Evolutionary conservation across 2,113 vertebrate species (phyloP).

Genomic region (Psittacula cyanocephala): DNA sequence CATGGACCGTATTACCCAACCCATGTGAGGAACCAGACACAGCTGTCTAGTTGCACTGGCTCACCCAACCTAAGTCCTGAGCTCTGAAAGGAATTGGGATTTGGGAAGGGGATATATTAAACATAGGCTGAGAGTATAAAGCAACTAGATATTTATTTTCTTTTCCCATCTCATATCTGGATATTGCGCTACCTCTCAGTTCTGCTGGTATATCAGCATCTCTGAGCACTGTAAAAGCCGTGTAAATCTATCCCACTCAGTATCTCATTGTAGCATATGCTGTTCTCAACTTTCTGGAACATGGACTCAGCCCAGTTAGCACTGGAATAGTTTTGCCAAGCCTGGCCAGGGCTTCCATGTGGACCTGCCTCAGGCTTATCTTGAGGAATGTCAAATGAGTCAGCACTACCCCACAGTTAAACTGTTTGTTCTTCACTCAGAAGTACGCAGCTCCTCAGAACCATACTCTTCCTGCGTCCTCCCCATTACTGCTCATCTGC

Average conservation of each 20-base stretch:
- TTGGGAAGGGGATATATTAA: not conserved
- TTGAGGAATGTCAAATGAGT: not conserved
- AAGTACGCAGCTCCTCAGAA: not conserved
- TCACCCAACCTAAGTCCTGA: not conserved
- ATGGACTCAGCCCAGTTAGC: not conserved
- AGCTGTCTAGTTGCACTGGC: not conserved
- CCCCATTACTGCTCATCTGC: not conserved
- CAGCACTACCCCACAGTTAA: not conserved
- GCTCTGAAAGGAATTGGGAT: not conserved
- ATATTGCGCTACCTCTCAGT: not conserved
- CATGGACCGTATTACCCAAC: not conserved
- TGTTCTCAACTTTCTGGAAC: not conserved
- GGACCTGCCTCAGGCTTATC: not conserved
- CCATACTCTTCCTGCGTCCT: not conserved
- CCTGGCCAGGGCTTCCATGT: not conserved
- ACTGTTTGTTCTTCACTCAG: not conserved
- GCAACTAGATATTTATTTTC: not conserved
- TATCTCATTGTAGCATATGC: not conserved
- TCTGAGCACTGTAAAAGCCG: not conserved
- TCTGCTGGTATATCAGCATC: not conserved
- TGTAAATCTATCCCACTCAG: not conserved
- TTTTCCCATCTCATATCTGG: rapidly evolving
- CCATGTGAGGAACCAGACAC: not conserved
- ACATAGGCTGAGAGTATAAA: not conserved
- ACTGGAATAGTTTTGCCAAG: not conserved